Conservation (phyloP, 2,113 vertebrate genomes). For the Petrocephalus microphthalmus region DNA sequence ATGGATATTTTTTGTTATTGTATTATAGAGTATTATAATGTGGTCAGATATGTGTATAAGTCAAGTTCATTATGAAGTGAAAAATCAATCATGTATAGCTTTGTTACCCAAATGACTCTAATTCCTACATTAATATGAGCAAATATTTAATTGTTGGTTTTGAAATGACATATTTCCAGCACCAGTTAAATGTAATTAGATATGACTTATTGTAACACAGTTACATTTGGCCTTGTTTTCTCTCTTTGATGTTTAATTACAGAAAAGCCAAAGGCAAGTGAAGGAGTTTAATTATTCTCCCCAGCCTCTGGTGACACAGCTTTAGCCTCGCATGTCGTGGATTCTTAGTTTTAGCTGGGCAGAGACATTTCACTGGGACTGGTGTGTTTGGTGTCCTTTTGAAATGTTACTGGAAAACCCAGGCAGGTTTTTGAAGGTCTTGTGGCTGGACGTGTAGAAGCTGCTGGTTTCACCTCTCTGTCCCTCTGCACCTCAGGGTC, state of each 20-base stretch:
- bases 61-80: neutral
- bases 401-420: neutral
- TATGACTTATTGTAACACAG: neutral
- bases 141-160: neutral
- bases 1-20: neutral
- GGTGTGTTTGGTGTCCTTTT: neutral
- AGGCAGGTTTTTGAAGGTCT: neutral
- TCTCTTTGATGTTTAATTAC: neutral
- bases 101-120: neutral
- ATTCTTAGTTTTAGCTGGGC: neutral
- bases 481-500: constrained; percentile 53
- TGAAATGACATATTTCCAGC: neutral
- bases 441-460: neutral
- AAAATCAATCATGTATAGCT: neutral
- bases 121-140: neutral
- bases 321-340: neutral
- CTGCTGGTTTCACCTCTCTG: neutral
- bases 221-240: neutral
- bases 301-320: neutral
- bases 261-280: neutral
- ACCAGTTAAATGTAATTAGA: neutral
- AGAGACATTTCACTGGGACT: neutral
- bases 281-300: neutral
- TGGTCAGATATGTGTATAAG: neutral
- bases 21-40: neutral